These are phyloP conservation scores for Flexamia atlantica DNA, from an alignment of 2,888 invertebrate genomes.

Conservation along the genomic window DNA sequence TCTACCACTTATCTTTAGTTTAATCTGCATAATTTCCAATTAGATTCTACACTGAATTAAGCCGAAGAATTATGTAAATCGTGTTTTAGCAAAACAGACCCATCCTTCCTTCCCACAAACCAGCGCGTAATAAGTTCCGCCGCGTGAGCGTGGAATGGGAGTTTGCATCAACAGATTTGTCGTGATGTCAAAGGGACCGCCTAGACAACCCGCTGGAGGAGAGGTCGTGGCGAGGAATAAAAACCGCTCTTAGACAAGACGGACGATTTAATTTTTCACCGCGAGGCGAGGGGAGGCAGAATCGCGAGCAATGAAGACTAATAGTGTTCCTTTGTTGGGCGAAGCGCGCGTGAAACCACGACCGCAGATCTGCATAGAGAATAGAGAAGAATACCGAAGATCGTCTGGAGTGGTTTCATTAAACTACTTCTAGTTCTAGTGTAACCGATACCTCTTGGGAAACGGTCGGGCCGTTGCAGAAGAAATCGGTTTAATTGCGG, in stretches of 20 bases:
- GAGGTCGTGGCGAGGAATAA: neutral
- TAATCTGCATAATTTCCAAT: too few species aligned
- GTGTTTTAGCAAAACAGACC: neutral
- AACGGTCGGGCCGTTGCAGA: conserved; percentile 25
- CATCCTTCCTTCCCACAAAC: neutral
- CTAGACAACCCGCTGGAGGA: neutral
- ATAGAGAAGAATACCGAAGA: neutral
- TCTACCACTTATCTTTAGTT: too few species aligned
- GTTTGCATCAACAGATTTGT: conserved; percentile 4
- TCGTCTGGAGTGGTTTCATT: conserved; percentile 33
- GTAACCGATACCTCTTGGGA: conserved; percentile 32
- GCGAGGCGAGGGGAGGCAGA: neutral
- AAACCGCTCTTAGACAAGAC: conserved; percentile 38
- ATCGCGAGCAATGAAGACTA: conserved; percentile 54
- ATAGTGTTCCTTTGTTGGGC: conserved; percentile 20
- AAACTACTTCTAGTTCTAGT: conserved; percentile 20
- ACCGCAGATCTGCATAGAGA: conserved; percentile 26
- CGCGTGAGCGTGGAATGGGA: conserved; percentile 1
- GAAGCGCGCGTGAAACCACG: conserved; percentile 9
- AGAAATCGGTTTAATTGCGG: conserved; percentile 6
- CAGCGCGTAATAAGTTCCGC: neutral
- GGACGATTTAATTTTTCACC: conserved; percentile 36
- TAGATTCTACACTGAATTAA: neutral
- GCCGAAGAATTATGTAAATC: neutral
- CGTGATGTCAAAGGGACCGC: neutral